phyloP scores from a whole-genome alignment of 2,113 vertebrate genomes.

The Oncorhynchus tshawytscha region DNA sequence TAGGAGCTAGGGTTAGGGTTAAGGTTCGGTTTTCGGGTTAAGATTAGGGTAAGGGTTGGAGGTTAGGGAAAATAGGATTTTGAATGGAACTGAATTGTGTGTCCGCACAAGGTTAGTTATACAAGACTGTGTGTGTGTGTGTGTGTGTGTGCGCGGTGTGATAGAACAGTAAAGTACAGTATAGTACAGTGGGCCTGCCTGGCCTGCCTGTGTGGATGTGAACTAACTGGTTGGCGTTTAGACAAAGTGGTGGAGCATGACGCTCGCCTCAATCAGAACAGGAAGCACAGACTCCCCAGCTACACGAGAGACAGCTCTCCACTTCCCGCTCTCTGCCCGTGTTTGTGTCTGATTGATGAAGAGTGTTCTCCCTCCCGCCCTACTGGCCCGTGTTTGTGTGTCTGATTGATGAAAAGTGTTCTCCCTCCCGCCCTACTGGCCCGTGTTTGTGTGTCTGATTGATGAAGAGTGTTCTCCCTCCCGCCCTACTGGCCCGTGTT shows the following conservation, averaged over 20 bases:
- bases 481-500: too few relatives aligned
- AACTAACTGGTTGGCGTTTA: neutral
- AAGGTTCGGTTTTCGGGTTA: too few relatives aligned
- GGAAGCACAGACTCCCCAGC: constrained; percentile 53
- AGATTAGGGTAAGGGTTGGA: too few relatives aligned
- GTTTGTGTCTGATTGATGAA: constrained; percentile 33
- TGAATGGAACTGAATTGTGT: too few relatives aligned
- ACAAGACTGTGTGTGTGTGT: neutral
- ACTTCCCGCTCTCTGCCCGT: constrained; percentile 30
- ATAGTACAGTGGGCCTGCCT: neutral
- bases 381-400: neutral
- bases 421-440: too few relatives aligned
- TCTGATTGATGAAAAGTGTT: too few relatives aligned
- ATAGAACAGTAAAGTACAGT: neutral
- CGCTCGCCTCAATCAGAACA: constrained; percentile 45
- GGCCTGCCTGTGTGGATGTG: neutral
- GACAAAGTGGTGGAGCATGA: neutral
- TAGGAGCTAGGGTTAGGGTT: too few relatives aligned
- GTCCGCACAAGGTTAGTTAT: too few relatives aligned
- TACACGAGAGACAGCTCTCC: constrained; percentile 48
- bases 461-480: too few relatives aligned
- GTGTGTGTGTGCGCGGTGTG: neutral
- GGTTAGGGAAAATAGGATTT: too few relatives aligned
- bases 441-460: too few relatives aligned
- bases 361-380: constrained; percentile 6